Evolutionary conservation across 2,888 invertebrate species (phyloP), one percentile per base, ranked within the genome.

Genomic region (Erebia epiphron): DNA sequence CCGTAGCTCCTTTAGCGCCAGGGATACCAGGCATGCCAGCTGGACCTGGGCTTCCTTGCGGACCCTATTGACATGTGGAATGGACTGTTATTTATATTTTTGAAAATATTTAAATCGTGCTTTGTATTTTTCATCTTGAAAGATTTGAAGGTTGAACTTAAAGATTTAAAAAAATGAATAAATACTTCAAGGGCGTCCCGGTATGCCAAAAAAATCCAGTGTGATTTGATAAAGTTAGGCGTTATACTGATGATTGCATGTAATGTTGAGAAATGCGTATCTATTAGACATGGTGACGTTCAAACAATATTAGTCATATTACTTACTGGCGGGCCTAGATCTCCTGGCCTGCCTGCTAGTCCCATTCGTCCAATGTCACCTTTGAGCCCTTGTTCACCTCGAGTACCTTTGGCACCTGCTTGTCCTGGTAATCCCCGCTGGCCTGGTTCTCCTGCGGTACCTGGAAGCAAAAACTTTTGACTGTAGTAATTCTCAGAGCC

Each of bases 311-410:
- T 11, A 11, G 18, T 21, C 56, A 16, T n/a, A n/a, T 52, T 2
- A 71, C 69, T 70, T 91, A 97, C 97, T 71, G 95, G 91, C 73
- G 94, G 93, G 75, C 97, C 97, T 67, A 95, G 89, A 83, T 96
- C 96, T 80, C 97, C 97, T 2, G 96, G 96, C 76, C 96, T 88
- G 71, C 97, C 98, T 10, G 96, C 96, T 35, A 96, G 94, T n/a
- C 97, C 97, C 86, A 95, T 94, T 68, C 95, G 91, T 26, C 97
- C 97, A 49, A 92, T 82, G 78, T 97, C 97, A 68, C 97, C 97
- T 83, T 96, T 94, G n/a, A 94, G 86, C 9, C 97, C 97, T 57
- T 95, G 90, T 85, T 97, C 97, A 21, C 97, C 97, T 73, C 97
- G 93, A 10, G 94, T 94, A 21, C 97, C 97, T 82, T 97, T 97